These are phyloP conservation scores for Chaunax sp. DNA, from an alignment of 2,797 vertebrate genomes.

Conservation along the genomic window DNA sequence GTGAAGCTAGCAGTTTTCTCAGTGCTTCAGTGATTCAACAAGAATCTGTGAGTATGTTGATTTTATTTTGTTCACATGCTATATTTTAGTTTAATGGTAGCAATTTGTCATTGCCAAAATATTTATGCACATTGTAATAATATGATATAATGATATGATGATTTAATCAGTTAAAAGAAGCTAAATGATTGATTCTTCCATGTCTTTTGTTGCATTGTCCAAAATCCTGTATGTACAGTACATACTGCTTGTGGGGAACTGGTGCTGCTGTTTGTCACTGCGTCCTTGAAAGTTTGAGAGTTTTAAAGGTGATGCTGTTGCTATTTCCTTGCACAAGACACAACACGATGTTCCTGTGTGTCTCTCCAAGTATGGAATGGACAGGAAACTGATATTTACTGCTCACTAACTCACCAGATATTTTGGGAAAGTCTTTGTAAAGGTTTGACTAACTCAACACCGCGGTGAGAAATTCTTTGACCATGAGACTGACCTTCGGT, in stretches of 20 bases:
- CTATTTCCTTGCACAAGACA: slow-evolving; percentile 33
- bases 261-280: slow-evolving; percentile 14
- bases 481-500: slow-evolving; percentile 7
- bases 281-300: slow-evolving; percentile 20
- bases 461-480: slow-evolving; percentile 22
- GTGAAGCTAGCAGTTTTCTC: slow-evolving; percentile 56
- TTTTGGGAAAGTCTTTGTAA: slow-evolving; percentile 19
- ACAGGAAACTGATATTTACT: slow-evolving; percentile 27
- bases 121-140: neutral
- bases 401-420: slow-evolving; percentile 24
- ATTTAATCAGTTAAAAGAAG: slow-evolving; percentile 10
- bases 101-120: slow-evolving; percentile 3
- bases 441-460: slow-evolving; percentile 7
- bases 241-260: slow-evolving; percentile 20
- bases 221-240: neutral
- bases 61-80: neutral
- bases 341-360: slow-evolving; percentile 25
- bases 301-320: slow-evolving; percentile 23
- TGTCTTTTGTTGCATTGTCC: neutral
- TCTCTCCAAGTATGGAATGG: slow-evolving; percentile 12
- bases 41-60: slow-evolving; percentile 79
- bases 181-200: neutral
- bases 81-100: slow-evolving; percentile 12
- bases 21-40: slow-evolving; percentile 59
- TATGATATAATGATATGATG: neutral